Base-by-base conservation (phyloP, 1,140 invertebrate genomes). In the Drosophila sturtevanti region DNA sequence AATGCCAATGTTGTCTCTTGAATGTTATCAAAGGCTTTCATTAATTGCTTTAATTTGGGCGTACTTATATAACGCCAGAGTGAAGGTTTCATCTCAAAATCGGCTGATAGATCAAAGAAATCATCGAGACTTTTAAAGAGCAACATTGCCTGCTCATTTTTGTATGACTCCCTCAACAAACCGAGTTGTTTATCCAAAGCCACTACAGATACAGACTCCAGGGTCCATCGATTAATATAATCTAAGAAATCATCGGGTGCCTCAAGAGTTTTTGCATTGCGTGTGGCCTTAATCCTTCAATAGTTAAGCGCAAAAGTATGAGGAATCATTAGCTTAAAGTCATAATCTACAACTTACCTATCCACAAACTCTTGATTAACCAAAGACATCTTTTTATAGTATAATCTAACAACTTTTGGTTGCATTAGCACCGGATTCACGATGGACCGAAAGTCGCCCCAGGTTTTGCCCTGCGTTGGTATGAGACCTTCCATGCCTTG, bases 151-250 rank as follows among this genome's bases (percentile, higher is more conserved):
- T 21, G 41, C 9, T 75, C 72, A 10, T 55, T 31, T 16, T 68
- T 63, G 11, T 61, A 24, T 0, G 56, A 41, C 1, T 75, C 35
- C 0, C 56, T 27, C 1, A 75, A 24, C 11, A 56, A 95, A 85
- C 79, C 95, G 11, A 97, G 90, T 11, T 95, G 92, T 11, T 93
- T 93, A 37, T 96, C 95, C 37, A 96, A 91, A 1, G 95, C 95
- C 1, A 97, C 93, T 5, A 94, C 89, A 0, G 93, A 94, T 4
- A 96, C 95, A 0, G 95, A 95, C 84, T 96, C 96, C 14, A 96
- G 80, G 1, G 95, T 92, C 94, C 95, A 95, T 79, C 95, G 94
- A 79, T 94, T 94, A 61, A 96, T 92, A 78, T 95, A 94, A 58
- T 93, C 93, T 35, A 94, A 92, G 77, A 95, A 95, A 66, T 93